A percentile compares a stretch with the other conserved stretches of the same genome.
phyloP scores from a whole-genome alignment of 2,797 vertebrate genomes.

The Hypotaenidia okinawae region DNA sequence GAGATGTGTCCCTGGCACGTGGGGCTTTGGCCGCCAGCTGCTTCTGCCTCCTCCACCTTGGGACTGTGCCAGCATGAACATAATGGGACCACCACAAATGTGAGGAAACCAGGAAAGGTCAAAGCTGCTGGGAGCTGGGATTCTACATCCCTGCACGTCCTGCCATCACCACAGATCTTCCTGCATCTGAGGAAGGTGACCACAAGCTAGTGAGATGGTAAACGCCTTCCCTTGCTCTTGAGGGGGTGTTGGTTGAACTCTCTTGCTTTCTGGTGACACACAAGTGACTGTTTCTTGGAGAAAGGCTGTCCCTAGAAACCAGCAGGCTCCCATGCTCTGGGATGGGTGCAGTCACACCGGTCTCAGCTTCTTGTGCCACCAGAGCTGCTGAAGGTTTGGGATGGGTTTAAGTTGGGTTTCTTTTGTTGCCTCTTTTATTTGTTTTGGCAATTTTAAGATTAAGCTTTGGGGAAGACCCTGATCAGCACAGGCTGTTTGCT shows the following conservation, averaged over 20 bases:
- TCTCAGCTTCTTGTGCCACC: neutral
- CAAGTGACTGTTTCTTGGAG: neutral
- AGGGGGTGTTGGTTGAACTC: neutral
- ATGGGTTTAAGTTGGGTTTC: neutral
- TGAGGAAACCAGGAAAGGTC: neutral
- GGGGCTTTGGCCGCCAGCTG: neutral
- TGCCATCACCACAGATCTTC: neutral
- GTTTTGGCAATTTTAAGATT: neutral
- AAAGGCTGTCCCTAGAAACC: neutral
- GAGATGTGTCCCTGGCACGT: rapidly evolving
- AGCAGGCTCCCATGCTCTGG: neutral
- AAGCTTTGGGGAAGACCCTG: neutral
- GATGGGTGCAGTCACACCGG: neutral
- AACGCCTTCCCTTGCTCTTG: neutral
- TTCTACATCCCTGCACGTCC: neutral
- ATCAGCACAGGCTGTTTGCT: neutral
- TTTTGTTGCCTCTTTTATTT: neutral
- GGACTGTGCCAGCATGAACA: rapidly evolving
- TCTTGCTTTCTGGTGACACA: neutral
- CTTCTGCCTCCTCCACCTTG: neutral
- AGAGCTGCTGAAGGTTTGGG: neutral
- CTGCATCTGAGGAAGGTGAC: neutral
- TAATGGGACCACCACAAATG: neutral
- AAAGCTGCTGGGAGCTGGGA: neutral
- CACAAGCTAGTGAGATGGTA: neutral